Evolutionary conservation across 2,113 vertebrate species (phyloP).

Genomic region (Gopherus evgoodei): DNA sequence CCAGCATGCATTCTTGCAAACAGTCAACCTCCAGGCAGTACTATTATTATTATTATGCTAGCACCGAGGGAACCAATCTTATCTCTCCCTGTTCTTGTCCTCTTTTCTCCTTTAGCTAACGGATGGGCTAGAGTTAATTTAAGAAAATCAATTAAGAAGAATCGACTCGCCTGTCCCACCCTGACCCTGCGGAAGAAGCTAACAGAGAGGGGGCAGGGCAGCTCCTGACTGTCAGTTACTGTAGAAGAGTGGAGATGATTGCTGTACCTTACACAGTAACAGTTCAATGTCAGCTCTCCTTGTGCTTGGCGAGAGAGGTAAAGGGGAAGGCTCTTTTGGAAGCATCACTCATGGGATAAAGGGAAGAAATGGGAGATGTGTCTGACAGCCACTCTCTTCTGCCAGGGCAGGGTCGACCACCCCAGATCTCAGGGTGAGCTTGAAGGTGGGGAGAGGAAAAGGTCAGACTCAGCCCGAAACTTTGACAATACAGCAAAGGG

Average conservation of each 20-base stretch:
- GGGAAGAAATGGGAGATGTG: conserved; percentile 26
- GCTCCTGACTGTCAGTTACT: neutral
- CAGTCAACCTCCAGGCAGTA: neutral
- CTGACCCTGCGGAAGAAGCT: accelerated
- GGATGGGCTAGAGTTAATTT: neutral
- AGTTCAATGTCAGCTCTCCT: neutral
- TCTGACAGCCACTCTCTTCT: neutral
- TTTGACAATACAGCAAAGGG: neutral
- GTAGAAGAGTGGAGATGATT: neutral
- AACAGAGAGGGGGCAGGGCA: neutral
- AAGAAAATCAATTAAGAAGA: conserved; percentile 5
- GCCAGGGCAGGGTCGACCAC: neutral
- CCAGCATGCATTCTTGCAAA: neutral
- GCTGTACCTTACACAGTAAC: neutral
- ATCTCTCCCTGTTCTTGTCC: neutral
- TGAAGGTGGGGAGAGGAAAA: neutral
- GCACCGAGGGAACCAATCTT: neutral
- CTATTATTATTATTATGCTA: neutral
- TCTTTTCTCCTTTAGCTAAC: neutral
- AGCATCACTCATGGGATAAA: neutral
- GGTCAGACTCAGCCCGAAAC: neutral
- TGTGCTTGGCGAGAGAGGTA: neutral
- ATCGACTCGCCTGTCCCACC: neutral
- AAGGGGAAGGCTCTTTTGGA: neutral
- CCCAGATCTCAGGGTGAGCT: neutral